Conservation (phyloP, 2,797 vertebrate genomes). For the Florisuga fusca region DNA sequence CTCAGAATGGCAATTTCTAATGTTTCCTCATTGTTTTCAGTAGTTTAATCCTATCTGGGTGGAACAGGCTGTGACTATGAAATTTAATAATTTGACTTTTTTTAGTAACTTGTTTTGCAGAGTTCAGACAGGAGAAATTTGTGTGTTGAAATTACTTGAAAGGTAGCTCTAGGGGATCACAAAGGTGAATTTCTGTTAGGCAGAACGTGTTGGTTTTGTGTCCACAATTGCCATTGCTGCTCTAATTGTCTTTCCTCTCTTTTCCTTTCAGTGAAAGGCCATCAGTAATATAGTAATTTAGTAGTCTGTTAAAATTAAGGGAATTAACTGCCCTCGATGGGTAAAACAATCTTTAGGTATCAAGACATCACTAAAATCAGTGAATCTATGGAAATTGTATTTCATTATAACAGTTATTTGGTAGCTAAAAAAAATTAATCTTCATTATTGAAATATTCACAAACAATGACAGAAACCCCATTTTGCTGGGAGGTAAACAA, state of each 20-base stretch:
- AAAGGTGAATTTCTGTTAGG: not conserved
- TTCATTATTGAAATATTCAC: not conserved
- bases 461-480: not conserved
- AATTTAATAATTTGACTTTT: conserved; percentile 5
- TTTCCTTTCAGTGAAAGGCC: not conserved
- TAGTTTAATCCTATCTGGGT: not conserved
- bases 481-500: not conserved
- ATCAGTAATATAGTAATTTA: not conserved
- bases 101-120: not conserved
- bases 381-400: not conserved
- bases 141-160: not conserved
- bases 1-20: not conserved
- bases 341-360: not conserved
- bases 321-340: not conserved
- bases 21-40: not conserved
- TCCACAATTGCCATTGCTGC: not conserved
- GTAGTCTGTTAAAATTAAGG: not conserved
- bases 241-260: not conserved
- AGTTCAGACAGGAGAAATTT: not conserved
- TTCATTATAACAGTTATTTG: not conserved
- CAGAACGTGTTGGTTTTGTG: not conserved
- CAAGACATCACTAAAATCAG: not conserved
- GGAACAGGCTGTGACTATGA: not conserved
- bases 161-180: not conserved
- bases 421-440: not conserved